A percentile compares a stretch with the other conserved stretches of the same genome.
Evolutionary conservation across 1,140 invertebrate genomes (phyloP).

Genomic region (Trichomalopsis sarcophagae): DNA sequence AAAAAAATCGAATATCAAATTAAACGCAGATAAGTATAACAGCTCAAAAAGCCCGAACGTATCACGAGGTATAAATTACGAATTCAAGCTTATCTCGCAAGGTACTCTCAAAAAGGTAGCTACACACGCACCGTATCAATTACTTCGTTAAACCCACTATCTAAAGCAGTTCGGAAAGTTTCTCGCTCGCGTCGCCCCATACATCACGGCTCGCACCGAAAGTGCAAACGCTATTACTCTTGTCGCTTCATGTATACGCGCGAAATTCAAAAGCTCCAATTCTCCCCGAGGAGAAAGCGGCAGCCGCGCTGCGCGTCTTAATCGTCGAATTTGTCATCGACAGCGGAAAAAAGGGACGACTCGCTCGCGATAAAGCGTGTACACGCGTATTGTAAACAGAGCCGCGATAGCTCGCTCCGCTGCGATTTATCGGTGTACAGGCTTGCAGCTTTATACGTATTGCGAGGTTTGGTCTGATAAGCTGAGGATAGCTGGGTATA

Average conservation of each 20-base stretch:
- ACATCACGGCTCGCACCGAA: background rate
- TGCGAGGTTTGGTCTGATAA: background rate
- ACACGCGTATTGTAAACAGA: background rate
- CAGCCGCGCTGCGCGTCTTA: constrained; percentile 1
- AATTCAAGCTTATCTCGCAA: too few relatives aligned
- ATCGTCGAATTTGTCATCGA: constrained; percentile 46
- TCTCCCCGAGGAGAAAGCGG: background rate
- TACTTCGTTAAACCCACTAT: background rate
- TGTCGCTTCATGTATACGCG: background rate
- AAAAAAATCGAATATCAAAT: background rate
- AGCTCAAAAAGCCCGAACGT: too few relatives aligned
- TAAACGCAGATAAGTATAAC: too few relatives aligned
- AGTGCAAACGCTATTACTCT: constrained; percentile 23
- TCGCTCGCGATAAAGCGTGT: background rate
- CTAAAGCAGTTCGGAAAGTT: background rate
- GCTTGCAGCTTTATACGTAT: background rate
- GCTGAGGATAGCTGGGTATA: too few relatives aligned
- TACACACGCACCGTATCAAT: too few relatives aligned
- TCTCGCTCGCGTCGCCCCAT: background rate
- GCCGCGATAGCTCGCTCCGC: background rate
- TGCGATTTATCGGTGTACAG: background rate
- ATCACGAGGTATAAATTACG: too few relatives aligned
- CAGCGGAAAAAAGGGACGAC: background rate
- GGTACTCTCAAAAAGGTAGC: background rate
- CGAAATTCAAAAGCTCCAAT: background rate